Conservation (phyloP, 2,888 invertebrate genomes). For the Yponomeuta plumbellus region DNA sequence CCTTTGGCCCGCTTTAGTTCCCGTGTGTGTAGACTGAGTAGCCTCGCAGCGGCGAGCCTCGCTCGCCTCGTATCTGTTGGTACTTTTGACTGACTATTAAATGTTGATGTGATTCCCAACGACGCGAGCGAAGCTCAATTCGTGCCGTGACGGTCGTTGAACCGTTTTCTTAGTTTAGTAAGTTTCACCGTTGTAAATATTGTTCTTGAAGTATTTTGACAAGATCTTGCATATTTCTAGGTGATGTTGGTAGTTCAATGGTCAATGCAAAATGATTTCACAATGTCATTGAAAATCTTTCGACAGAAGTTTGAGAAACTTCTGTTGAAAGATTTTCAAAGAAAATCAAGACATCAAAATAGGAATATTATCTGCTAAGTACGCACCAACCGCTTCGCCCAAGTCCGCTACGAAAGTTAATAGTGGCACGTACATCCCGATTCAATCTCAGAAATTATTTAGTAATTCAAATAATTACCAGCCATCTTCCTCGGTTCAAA, state of each 20-base stretch:
- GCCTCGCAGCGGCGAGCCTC: conserved; percentile 65
- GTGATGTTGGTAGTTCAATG: conserved; percentile 52
- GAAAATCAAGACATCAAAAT: conserved; percentile 16
- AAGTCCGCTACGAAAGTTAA: conserved; percentile 43
- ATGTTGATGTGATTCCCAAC: conserved; percentile 28
- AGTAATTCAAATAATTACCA: conserved; percentile 55
- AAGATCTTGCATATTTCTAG: conserved; percentile 44
- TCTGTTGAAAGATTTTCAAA: too few species aligned
- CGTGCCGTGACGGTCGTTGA: conserved; percentile 72
- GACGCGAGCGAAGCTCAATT: conserved; percentile 54
- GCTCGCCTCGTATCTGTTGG: conserved; percentile 36
- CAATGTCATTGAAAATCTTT: not conserved
- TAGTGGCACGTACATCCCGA: conserved; percentile 44
- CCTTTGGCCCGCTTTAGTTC: conserved; percentile 37
- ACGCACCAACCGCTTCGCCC: conserved; percentile 18
- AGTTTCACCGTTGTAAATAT: conserved; percentile 65
- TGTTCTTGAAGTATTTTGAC: conserved; percentile 54
- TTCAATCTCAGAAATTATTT: conserved; percentile 54
- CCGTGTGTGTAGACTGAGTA: conserved; percentile 35
- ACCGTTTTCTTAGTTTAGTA: conserved; percentile 67
- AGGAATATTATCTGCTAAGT: not conserved
- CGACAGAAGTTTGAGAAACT: not conserved
- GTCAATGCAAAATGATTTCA: not conserved
- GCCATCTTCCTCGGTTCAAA: conserved; percentile 35
- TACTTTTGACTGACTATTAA: conserved; percentile 16